Evolutionary conservation across 2,888 invertebrate genomes (phyloP).

Genomic region (Metacarcinus magister): DNA sequence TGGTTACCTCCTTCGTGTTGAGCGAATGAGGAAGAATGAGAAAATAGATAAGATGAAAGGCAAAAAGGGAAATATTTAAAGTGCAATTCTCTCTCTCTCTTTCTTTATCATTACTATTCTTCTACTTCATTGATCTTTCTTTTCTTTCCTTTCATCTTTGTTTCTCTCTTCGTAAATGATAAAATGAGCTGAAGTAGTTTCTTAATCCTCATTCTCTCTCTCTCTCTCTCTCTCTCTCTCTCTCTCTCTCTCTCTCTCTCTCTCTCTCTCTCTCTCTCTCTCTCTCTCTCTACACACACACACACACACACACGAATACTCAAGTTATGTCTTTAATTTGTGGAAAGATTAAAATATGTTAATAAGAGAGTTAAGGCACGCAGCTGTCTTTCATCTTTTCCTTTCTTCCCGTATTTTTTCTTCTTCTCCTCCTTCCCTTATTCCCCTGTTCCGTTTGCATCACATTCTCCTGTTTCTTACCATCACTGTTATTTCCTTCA

Average conservation of each 20-base stretch:
- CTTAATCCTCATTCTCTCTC: neutral
- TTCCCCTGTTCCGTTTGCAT: neutral
- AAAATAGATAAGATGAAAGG: neutral
- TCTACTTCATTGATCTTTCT: neutral
- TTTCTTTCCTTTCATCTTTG: neutral
- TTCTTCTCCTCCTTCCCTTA: neutral
- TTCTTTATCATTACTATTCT: too few species aligned
- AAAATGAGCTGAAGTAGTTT: neutral
- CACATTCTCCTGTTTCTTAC: neutral
- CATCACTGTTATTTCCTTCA: neutral
- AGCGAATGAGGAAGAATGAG: neutral
- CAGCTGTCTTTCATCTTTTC: neutral
- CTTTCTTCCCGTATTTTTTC: neutral
- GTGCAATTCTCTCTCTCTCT: neutral
- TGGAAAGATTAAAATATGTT: neutral
- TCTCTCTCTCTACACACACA: neutral
- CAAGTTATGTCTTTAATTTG: neutral
- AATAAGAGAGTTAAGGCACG: neutral
- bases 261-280: conserved; percentile 21
- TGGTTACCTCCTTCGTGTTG: neutral
- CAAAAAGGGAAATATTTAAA: neutral
- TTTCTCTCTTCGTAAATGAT: neutral
- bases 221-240: conserved; percentile 39
- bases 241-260: conserved; percentile 48
- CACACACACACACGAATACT: neutral